A percentile compares a stretch with the other conserved stretches of the same genome.
Evolutionary conservation across 2,888 invertebrate species (phyloP).

Genomic region (Drosophila demipolita): DNA sequence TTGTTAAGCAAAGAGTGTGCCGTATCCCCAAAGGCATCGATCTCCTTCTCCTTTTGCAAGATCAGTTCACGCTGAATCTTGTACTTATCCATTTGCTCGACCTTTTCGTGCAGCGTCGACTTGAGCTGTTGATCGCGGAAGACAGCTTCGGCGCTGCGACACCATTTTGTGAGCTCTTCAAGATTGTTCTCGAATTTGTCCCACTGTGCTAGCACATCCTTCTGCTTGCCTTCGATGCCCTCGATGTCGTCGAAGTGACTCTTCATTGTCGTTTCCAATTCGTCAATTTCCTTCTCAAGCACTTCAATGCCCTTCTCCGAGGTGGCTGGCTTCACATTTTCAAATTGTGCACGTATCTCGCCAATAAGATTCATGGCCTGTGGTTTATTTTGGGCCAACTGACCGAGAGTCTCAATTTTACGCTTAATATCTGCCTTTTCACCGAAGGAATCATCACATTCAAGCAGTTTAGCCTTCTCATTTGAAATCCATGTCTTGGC

Average conservation of each 20-base stretch:
- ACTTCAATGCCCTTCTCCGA: slow-evolving; percentile 91
- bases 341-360: slow-evolving; percentile 89
- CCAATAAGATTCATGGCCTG: slow-evolving; percentile 89
- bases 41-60: slow-evolving; percentile 91
- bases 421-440: slow-evolving; percentile 93
- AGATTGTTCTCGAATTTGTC: slow-evolving; percentile 93
- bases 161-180: slow-evolving; percentile 93
- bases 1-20: slow-evolving; percentile 94
- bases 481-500: slow-evolving; percentile 93
- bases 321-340: slow-evolving; percentile 91
- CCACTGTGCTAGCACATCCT: slow-evolving; percentile 92
- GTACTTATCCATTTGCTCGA: slow-evolving; percentile 89
- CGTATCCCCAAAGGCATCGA: slow-evolving; percentile 95
- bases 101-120: slow-evolving; percentile 92
- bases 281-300: slow-evolving; percentile 90
- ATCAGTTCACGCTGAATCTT: slow-evolving; percentile 91
- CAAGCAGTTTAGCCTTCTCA: slow-evolving; percentile 92
- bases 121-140: slow-evolving; percentile 95
- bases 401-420: slow-evolving; percentile 88
- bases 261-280: slow-evolving; percentile 88
- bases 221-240: slow-evolving; percentile 90
- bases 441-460: slow-evolving; percentile 93
- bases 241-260: slow-evolving; percentile 89
- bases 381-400: slow-evolving; percentile 88
- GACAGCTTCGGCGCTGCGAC: slow-evolving; percentile 92